Evolutionary conservation across 2,797 vertebrate species (phyloP).

Genomic region (Rhincodon typus): DNA sequence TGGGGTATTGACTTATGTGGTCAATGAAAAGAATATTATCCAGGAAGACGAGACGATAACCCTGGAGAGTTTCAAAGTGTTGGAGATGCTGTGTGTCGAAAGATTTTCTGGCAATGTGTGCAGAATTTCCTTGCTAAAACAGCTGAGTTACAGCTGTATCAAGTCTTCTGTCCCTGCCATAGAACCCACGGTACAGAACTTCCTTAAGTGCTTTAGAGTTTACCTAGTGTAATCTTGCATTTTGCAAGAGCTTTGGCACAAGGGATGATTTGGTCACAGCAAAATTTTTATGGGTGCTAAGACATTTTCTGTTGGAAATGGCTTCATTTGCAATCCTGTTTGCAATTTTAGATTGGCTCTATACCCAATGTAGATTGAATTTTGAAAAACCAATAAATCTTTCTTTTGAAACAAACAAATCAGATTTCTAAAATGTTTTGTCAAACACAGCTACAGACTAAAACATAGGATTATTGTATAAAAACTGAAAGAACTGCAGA

Average conservation of each 20-base stretch:
- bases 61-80: background rate
- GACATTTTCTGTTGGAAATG: background rate
- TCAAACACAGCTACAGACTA: background rate
- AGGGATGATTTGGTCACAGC: background rate
- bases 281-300: background rate
- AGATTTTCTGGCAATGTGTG: background rate
- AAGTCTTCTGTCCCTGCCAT: background rate
- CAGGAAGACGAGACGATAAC: background rate
- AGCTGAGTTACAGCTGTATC: background rate
- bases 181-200: background rate
- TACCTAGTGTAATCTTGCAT: background rate
- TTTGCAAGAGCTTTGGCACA: background rate
- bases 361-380: background rate
- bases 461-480: background rate
- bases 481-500: too few relatives aligned
- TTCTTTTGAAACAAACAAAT: constrained; percentile 10
- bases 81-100: too few relatives aligned
- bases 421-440: background rate
- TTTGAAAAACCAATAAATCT: constrained; percentile 17
- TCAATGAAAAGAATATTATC: background rate
- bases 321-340: background rate
- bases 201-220: background rate
- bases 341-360: background rate
- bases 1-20: background rate
- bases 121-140: background rate